A percentile compares a stretch with the other conserved stretches of the same genome.
phyloP scores from a whole-genome alignment of 35 echinoderm and acorn worm species.

The Chiridota heheva region DNA sequence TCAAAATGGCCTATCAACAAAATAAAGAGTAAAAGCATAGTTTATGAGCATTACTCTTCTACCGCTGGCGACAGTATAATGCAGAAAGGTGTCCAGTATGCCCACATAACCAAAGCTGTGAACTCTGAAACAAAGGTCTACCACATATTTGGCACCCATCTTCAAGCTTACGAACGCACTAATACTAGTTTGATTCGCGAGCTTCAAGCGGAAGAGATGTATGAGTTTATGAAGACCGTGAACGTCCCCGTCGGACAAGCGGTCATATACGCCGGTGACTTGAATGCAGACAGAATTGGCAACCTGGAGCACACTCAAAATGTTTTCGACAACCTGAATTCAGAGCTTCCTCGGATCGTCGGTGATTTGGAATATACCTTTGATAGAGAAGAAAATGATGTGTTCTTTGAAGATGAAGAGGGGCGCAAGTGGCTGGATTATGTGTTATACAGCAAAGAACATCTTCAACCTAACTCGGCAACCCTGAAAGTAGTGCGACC shows the following conservation, averaged over 20 bases:
- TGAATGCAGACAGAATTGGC: constrained; percentile 45
- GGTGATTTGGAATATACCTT: constrained; percentile 66
- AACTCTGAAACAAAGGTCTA: constrained; percentile 12
- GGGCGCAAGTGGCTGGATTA: constrained; percentile 75
- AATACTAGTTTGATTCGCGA: constrained; percentile 20
- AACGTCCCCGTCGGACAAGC: constrained; percentile 43
- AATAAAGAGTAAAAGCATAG: not conserved
- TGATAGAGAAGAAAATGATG: constrained; percentile 65
- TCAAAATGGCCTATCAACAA: constrained; percentile 50
- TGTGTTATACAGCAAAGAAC: constrained; percentile 67
- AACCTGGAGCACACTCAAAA: not conserved
- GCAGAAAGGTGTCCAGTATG: constrained; percentile 62
- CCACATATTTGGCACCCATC: constrained; percentile 71
- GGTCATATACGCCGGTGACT: constrained; percentile 70
- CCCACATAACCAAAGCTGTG: constrained; percentile 41
- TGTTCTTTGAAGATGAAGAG: constrained; percentile 25
- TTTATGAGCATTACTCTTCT: constrained; percentile 18
- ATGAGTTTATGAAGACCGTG: constrained; percentile 52
- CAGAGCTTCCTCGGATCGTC: constrained; percentile 39
- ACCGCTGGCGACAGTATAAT: constrained; percentile 16
- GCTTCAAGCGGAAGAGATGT: constrained; percentile 51
- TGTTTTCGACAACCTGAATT: constrained; percentile 43
- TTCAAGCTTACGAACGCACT: constrained; percentile 54
- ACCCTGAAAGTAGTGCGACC: constrained; percentile 66
- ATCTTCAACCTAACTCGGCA: constrained; percentile 49